phyloP scores from a whole-genome alignment of 2,888 invertebrate species.

The Hydrotaea cyrtoneurina region DNA sequence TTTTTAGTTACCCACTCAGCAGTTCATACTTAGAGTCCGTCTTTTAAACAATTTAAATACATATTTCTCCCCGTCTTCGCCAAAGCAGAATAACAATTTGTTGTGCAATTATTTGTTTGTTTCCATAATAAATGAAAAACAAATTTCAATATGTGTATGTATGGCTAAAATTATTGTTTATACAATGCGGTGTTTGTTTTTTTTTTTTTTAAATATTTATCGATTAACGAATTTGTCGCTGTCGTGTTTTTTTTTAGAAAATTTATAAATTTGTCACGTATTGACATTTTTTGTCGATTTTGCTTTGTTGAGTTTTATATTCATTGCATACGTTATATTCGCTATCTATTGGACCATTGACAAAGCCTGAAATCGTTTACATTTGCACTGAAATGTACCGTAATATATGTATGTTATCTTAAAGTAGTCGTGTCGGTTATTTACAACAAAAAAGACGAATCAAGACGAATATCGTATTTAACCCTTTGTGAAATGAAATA shows the following conservation, averaged over 20 bases:
- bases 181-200: background rate
- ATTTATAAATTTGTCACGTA: conserved; percentile 54
- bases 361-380: background rate
- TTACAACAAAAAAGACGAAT: background rate
- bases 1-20: too few relatives aligned
- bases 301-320: background rate
- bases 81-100: conserved; percentile 10
- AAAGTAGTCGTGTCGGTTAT: background rate
- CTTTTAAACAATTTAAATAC: conserved; percentile 26
- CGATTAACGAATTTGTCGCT: conserved; percentile 27
- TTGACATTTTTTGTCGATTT: background rate
- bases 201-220: conserved; percentile 47
- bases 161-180: background rate
- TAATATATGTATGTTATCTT: conserved; percentile 16
- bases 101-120: conserved; percentile 6
- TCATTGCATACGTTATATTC: background rate
- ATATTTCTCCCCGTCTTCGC: conserved; percentile 12
- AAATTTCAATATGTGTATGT: background rate
- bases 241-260: conserved; percentile 9
- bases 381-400: conserved; percentile 14
- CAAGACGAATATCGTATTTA: background rate
- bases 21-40: too few relatives aligned
- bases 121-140: conserved; percentile 2
- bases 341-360: background rate
- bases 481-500: background rate